A percentile compares a stretch with the other conserved stretches of the same genome.
phyloP scores from a whole-genome alignment of 2,797 vertebrate genomes.

The Clarias laeviceps region DNA sequence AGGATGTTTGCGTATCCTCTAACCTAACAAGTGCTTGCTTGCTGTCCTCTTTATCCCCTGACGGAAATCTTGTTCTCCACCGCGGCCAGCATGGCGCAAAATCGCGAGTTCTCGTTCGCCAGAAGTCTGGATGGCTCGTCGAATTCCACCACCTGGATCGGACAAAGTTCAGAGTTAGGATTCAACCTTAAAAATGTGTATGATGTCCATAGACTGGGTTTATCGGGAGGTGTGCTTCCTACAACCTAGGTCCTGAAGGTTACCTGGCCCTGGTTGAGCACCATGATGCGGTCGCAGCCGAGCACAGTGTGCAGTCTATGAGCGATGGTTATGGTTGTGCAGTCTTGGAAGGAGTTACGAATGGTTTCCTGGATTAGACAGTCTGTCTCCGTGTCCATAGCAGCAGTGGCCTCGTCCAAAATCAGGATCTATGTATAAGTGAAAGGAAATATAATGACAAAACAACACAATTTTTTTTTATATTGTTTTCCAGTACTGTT shows the following conservation, averaged over 20 bases:
- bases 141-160: slow-evolving; percentile 86
- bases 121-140: slow-evolving; percentile 88
- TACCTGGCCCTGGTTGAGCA: slow-evolving; percentile 92
- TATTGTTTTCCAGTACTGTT: neutral
- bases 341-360: slow-evolving; percentile 86
- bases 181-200: neutral
- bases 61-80: slow-evolving; percentile 90
- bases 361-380: slow-evolving; percentile 91
- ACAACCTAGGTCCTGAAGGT: neutral
- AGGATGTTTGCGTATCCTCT: slow-evolving; percentile 43
- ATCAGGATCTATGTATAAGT: slow-evolving; percentile 77
- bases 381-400: slow-evolving; percentile 91
- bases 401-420: slow-evolving; percentile 91
- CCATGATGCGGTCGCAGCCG: slow-evolving; percentile 90
- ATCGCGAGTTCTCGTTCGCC: slow-evolving; percentile 90
- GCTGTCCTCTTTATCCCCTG: slow-evolving; percentile 77
- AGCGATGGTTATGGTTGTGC: slow-evolving; percentile 91
- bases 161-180: neutral
- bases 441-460: neutral
- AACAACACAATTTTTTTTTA: neutral
- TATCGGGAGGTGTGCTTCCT: neutral
- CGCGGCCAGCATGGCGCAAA: slow-evolving; percentile 90
- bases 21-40: slow-evolving; percentile 34
- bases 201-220: neutral
- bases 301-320: slow-evolving; percentile 89